Evolutionary conservation across 2,113 vertebrate genomes (phyloP).

Genomic region (Phasianus colchicus): DNA sequence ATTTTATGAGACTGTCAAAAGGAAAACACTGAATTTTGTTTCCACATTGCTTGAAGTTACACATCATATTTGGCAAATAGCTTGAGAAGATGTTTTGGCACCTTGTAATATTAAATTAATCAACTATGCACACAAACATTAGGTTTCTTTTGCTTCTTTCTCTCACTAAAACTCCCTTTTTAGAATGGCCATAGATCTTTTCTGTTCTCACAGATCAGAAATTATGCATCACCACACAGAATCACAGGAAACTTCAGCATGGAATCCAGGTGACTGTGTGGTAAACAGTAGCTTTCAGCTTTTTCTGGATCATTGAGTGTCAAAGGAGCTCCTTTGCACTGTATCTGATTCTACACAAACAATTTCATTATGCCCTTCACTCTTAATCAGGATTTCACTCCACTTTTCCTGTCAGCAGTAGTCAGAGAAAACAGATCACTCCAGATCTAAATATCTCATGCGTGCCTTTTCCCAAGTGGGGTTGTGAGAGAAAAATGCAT

Average conservation of each 20-base stretch:
- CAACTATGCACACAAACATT: background rate
- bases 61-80: background rate
- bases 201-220: background rate
- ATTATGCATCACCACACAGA: background rate
- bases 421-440: background rate
- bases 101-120: conserved; percentile 38
- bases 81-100: conserved; percentile 31
- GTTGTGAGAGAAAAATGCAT: background rate
- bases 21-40: background rate
- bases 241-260: background rate
- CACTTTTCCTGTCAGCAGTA: background rate
- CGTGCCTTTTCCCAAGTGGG: background rate
- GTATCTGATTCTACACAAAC: background rate
- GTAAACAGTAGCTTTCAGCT: background rate
- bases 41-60: background rate
- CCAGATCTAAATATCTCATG: background rate
- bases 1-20: conserved; percentile 13
- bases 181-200: background rate
- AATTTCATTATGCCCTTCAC: background rate
- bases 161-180: background rate
- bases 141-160: background rate
- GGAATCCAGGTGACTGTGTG: background rate
- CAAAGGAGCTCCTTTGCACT: background rate
- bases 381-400: background rate
- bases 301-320: background rate